Evolutionary conservation across 2,113 vertebrate genomes (phyloP).

Genomic region (Laticauda colubrina): DNA sequence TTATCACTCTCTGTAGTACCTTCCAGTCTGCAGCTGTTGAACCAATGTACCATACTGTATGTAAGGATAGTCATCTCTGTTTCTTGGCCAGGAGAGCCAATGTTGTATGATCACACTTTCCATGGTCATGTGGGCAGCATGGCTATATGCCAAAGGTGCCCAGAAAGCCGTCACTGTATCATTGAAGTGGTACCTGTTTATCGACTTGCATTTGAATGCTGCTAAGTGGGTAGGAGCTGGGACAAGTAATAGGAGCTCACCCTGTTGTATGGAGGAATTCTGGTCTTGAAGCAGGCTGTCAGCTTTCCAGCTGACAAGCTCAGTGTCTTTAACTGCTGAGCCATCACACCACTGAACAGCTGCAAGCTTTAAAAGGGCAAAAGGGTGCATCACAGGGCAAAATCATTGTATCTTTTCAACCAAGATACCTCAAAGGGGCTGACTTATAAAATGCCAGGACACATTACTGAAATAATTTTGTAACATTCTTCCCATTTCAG

Average conservation of each 20-base stretch:
- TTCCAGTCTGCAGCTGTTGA: too few relatives aligned
- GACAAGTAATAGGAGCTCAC: neutral
- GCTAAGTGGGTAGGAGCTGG: neutral
- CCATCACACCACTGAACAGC: neutral
- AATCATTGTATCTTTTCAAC: neutral
- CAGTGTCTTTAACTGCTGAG: neutral
- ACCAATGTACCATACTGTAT: too few relatives aligned
- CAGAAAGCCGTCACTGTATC: neutral
- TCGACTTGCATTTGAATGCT: neutral
- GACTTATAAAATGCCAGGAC: neutral
- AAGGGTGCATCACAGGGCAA: neutral
- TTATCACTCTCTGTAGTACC: too few relatives aligned
- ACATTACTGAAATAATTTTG: neutral
- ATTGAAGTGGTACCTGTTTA: neutral
- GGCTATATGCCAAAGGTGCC: neutral
- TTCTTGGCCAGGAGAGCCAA: neutral
- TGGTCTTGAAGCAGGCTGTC: rapidly evolving
- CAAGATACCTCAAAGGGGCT: neutral
- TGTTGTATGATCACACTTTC: too few relatives aligned
- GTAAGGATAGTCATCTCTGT: neutral
- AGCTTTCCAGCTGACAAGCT: neutral
- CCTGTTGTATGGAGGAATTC: neutral
- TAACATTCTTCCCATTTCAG: neutral
- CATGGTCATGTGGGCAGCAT: neutral
- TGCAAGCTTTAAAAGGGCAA: neutral